phyloP scores from a whole-genome alignment of 1,140 invertebrate species.

The Zaprionus nigranus region DNA sequence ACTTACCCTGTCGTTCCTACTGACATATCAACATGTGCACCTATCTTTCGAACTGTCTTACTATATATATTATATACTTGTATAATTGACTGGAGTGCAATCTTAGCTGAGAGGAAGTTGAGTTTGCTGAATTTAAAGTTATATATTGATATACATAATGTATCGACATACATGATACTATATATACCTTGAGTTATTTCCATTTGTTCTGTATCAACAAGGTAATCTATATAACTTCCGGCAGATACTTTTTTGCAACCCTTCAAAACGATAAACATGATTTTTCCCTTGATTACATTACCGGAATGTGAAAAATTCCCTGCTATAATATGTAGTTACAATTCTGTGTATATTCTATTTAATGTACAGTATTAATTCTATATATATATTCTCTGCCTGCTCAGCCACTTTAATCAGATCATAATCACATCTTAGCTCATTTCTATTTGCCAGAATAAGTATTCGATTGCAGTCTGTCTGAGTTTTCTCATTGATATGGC shows the following conservation, averaged over 20 bases:
- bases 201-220: background rate
- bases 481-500: too few species aligned
- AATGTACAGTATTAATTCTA: too few species aligned
- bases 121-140: background rate
- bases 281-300: background rate
- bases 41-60: background rate
- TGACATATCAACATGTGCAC: too few species aligned
- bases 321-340: background rate
- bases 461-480: too few species aligned
- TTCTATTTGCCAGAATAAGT: background rate
- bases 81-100: background rate
- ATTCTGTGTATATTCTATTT: background rate
- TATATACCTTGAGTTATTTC: background rate
- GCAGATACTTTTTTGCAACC: background rate
- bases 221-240: background rate
- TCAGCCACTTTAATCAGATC: background rate
- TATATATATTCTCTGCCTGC: background rate
- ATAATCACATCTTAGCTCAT: background rate
- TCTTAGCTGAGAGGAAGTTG: background rate
- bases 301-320: background rate
- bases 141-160: background rate
- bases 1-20: too few species aligned
- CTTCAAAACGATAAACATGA: slow-evolving; percentile 11
- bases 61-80: too few species aligned
- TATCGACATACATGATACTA: background rate